Evolutionary conservation across 2,797 vertebrate genomes (phyloP).

Genomic region (Phrynocephalus guinanensis): DNA sequence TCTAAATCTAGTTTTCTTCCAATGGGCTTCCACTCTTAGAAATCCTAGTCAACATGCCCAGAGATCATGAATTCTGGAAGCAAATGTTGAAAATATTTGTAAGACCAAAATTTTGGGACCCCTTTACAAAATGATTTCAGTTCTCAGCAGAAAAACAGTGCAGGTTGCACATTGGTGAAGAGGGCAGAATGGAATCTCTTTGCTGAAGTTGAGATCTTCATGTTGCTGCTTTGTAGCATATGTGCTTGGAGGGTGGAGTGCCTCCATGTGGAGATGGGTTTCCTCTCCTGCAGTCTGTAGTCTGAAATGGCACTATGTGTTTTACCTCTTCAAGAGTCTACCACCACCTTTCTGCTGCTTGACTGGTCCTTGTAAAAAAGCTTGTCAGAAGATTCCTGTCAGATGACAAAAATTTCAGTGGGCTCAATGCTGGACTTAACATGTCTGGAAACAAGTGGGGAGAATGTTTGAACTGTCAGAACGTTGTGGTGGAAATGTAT

Average conservation of each 20-base stretch:
- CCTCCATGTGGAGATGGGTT: background rate
- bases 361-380: background rate
- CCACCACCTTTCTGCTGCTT: background rate
- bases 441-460: constrained; percentile 10
- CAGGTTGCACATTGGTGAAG: background rate
- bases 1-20: too few relatives aligned
- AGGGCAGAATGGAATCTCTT: background rate
- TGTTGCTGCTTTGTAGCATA: background rate
- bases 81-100: too few relatives aligned
- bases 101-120: too few relatives aligned
- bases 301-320: background rate
- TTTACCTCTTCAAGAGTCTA: background rate
- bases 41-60: too few relatives aligned
- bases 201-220: background rate
- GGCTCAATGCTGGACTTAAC: constrained; percentile 23
- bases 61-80: too few relatives aligned
- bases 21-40: too few relatives aligned
- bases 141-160: background rate
- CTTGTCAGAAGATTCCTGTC: accelerated
- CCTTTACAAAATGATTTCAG: background rate
- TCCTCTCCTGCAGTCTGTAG: background rate
- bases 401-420: accelerated
- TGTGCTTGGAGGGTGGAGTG: background rate
- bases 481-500: constrained; percentile 1
- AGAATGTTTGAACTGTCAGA: background rate